These are phyloP conservation scores for Prosopocoilus inquinatus DNA, from an alignment of 2,888 invertebrate genomes.

Conservation along the genomic window DNA sequence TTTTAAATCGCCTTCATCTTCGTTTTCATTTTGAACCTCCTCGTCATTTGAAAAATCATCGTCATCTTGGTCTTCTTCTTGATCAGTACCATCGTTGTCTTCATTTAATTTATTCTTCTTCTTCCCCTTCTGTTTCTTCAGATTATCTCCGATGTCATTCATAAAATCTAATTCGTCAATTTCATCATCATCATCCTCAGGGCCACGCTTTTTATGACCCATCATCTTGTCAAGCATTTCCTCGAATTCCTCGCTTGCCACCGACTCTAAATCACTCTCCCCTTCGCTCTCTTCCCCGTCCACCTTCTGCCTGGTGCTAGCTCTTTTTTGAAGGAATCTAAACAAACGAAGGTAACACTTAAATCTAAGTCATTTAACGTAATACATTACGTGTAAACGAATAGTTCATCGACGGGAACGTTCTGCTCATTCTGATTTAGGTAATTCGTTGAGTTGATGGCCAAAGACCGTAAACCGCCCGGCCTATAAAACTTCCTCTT, in stretches of 20 bases:
- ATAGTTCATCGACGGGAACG: constrained; percentile 89
- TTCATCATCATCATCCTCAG: constrained; percentile 54
- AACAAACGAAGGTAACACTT: constrained; percentile 10
- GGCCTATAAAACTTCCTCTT: constrained; percentile 68
- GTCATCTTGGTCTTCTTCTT: constrained; percentile 30
- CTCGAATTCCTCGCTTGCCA: constrained; percentile 77
- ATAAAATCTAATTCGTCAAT: constrained; percentile 65
- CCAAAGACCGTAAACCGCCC: constrained; percentile 66
- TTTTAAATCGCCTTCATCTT: constrained; percentile 28
- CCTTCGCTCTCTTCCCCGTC: constrained; percentile 54
- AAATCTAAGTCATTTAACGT: neutral
- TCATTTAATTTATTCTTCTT: constrained; percentile 44
- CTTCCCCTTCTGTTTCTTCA: constrained; percentile 31
- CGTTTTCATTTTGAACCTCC: constrained; percentile 44
- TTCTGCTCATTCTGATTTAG: constrained; percentile 64
- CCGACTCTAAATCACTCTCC: constrained; percentile 66
- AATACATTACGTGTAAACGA: constrained; percentile 60
- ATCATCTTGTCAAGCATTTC: constrained; percentile 60
- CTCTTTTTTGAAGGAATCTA: constrained; percentile 60
- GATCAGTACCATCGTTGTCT: constrained; percentile 26
- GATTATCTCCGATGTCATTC: constrained; percentile 60
- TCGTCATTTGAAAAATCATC: constrained; percentile 53
- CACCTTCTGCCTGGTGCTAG: constrained; percentile 46
- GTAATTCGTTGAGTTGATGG: constrained; percentile 72
- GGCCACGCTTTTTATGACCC: constrained; percentile 43